Evolutionary conservation across 2,888 invertebrate species (phyloP), one percentile per base, ranked within the genome.

Genomic region (Aspidiotus destructor): DNA sequence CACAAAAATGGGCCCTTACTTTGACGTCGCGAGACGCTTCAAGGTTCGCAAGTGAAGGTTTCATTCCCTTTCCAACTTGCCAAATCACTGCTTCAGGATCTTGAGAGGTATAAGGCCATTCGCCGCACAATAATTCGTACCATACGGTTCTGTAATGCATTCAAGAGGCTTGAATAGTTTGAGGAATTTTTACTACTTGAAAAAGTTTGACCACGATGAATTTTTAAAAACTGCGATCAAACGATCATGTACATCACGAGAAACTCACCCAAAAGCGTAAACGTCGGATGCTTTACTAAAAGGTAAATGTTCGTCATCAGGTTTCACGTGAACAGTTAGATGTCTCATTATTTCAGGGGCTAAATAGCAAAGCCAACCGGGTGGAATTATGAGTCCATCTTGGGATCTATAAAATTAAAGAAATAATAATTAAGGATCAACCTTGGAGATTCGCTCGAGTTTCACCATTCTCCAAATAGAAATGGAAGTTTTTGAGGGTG

Each of bases 321-420:
- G 82, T 71, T 85, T 85, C 73, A 86, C 85, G 73, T 83, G 82
- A 60, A 91, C 88, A 73, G 86, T 84, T 72, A 99, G 82, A 74
- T 87, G 86, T 71, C 92, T 85, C 75, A 96, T 89, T 73, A 99
- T 84, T 83, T 99, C 99, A 10, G 99, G 98, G 69, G 98, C 91
- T 76, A 98, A 81, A 81, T 99, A 99, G 81, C 96, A 96, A 78
- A 99, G 82, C 99, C 99, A 99, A 73, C 97, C 96, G 61, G 90
- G 88, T 70, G 99, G 97, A 78, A 98, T 93, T 75, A 90, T 89
- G 74, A 96, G 81, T 74, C 89, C 85, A 79, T 90, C 87, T 58
- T 86, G 86, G 74, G 81, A 81, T 75, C 83, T 84, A 57, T 8
- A 2, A 54, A 67, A 52, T n/a, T 53, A 58, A 17, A 62, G 9